Percentiles rank a stretch among this genome's conserved stretches.
phyloP scores from a whole-genome alignment of 2,888 invertebrate genomes.

The Pheosia gnoma region DNA sequence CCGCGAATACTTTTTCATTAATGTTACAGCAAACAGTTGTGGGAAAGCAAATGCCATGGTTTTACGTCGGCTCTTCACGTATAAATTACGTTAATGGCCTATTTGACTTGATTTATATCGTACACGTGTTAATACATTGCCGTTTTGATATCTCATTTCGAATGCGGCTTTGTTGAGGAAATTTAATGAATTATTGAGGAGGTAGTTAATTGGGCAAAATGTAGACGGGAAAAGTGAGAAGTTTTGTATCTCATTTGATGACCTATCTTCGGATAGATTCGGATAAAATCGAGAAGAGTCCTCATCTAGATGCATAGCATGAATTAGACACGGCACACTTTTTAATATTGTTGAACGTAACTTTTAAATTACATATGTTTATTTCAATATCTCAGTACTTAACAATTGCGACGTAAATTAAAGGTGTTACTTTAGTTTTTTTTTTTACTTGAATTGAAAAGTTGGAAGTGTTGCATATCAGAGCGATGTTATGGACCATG shows the following conservation, averaged over 20 bases:
- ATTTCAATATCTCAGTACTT: no score
- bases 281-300: no score
- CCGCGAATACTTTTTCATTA: neutral
- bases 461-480: conserved; percentile 1
- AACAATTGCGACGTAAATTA: neutral
- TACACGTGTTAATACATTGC: conserved; percentile 1
- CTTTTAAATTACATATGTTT: no score
- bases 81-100: conserved; percentile 2
- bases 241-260: no score
- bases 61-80: neutral
- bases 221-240: no score
- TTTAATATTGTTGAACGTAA: no score
- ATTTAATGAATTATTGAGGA: neutral
- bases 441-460: conserved; percentile 1
- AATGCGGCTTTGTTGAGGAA: neutral
- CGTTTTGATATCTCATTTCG: neutral
- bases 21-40: neutral
- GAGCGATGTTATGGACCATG: conserved; percentile 21
- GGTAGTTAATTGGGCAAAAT: neutral
- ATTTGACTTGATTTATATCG: neutral
- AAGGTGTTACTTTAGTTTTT: neutral
- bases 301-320: neutral
- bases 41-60: neutral
- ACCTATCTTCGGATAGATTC: no score
- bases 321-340: neutral